Evolutionary conservation across 2,797 vertebrate genomes (phyloP), one percentile per base, ranked within the genome.

Genomic region (Betta splendens): DNA sequence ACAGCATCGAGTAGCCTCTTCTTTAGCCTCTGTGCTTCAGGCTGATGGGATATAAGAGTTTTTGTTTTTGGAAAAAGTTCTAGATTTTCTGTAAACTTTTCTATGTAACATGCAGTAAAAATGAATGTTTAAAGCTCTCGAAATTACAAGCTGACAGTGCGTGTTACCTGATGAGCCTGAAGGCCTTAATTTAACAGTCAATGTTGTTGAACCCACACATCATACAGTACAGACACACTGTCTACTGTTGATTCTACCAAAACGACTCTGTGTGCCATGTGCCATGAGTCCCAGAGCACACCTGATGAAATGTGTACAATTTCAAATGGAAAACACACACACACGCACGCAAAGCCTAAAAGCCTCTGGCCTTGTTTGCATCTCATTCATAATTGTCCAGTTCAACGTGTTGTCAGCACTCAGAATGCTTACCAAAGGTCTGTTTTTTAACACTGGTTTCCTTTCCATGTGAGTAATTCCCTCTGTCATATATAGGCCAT

Each of bases 381-480:
- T 76, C 83, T 81, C 86, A 85, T 89, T 88, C 80, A 67, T 89
- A 84, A 78, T 57, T 46, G 70, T 83, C 78, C 64, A 12, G 23
- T 66, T 68, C 56, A 73, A 48, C 51, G 42, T 35, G 39, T 43
- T 66, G 75, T 75, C 70, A 53, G 69, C 69, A 45, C 17, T 25
- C 47, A 78, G 68, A 76, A 38, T 69, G 85, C 82, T 89, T 77
- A 85, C 67, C 26, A 2, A 31, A 49, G 64, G 72, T 9, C 10
- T 73, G 88, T 42, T 83, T 61, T 42, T 58, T 39, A 25, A 26
- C 28, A 46, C 55, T 56, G 64, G 51, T 58, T 70, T 42, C 50
- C 35, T 49, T 71, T 70, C 45, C 38, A 15, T 16, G 12, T 32
- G 35, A 64, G 25, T 69, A 52, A 69, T 76, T 72, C 69, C 64